Conservation (phyloP, 1,140 invertebrate genomes). For the Pachyrhynchus sulphureomaculatus region DNA sequence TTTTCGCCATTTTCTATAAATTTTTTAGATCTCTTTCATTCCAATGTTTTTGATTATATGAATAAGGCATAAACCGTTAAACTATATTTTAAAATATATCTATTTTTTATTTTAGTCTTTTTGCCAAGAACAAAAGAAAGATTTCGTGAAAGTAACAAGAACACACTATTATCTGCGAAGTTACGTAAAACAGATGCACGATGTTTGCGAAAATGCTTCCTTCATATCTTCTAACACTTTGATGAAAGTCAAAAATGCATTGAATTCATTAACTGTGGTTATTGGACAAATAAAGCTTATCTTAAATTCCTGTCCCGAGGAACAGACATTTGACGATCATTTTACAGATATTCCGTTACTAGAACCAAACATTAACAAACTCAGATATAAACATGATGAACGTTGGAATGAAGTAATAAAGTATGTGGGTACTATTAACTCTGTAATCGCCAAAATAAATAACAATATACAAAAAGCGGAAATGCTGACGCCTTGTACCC, state of each 20-base stretch:
- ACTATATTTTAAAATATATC: slow-evolving; percentile 3
- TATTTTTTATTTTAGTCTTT: slow-evolving; percentile 50
- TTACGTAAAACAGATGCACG: slow-evolving; percentile 50
- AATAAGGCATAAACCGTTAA: too few relatives aligned
- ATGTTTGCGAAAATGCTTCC: slow-evolving; percentile 46
- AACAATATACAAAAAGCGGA: slow-evolving; percentile 49
- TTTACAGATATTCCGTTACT: slow-evolving; percentile 53
- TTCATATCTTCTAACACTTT: slow-evolving; percentile 22
- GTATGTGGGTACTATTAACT: slow-evolving; percentile 52
- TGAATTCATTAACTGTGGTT: slow-evolving; percentile 40
- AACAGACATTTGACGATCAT: slow-evolving; percentile 50
- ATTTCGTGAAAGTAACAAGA: slow-evolving; percentile 54
- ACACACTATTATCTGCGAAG: slow-evolving; percentile 53
- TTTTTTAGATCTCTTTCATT: too few relatives aligned
- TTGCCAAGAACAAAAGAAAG: slow-evolving; percentile 56
- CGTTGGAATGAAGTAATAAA: slow-evolving; percentile 54
- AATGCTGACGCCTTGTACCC: slow-evolving; percentile 23
- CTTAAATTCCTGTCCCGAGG: slow-evolving; percentile 61
- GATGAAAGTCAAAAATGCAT: slow-evolving; percentile 2
- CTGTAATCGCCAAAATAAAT: slow-evolving; percentile 53
- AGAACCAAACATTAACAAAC: slow-evolving; percentile 33
- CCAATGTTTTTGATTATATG: too few relatives aligned
- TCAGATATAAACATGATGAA: slow-evolving; percentile 54
- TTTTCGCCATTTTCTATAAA: neutral
- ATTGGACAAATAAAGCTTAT: slow-evolving; percentile 62